Conservation (phyloP, 2,888 invertebrate genomes). For the Chymomyza amoena region DNA sequence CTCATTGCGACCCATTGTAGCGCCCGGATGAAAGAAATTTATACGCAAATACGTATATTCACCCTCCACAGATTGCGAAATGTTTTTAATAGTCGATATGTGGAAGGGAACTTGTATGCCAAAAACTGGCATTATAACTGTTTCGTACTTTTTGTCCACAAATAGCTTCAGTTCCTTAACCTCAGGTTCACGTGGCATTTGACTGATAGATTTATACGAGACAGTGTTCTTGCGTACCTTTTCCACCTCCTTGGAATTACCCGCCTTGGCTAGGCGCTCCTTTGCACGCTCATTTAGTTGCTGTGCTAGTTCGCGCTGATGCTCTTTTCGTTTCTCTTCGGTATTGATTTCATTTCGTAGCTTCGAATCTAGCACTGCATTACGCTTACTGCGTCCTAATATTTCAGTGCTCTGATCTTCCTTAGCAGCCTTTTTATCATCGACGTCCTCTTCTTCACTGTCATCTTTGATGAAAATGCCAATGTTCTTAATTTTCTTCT, state of each 20-base stretch:
- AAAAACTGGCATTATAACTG: slow-evolving; percentile 98
- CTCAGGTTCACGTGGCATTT: slow-evolving; percentile 96
- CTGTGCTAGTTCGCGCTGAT: slow-evolving; percentile 96
- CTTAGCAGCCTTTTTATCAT: slow-evolving; percentile 84
- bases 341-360: slow-evolving; percentile 95
- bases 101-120: slow-evolving; percentile 98
- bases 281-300: slow-evolving; percentile 95
- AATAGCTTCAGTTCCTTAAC: slow-evolving; percentile 95
- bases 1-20: slow-evolving; percentile 96
- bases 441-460: slow-evolving; percentile 90
- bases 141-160: slow-evolving; percentile 98
- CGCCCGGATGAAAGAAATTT: slow-evolving; percentile 99
- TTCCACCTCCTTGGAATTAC: slow-evolving; percentile 90
- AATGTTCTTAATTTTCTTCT: slow-evolving; percentile 96
- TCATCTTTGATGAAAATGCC: slow-evolving; percentile 96
- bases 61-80: slow-evolving; percentile 97
- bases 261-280: slow-evolving; percentile 93
- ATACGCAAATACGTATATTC: slow-evolving; percentile 98
- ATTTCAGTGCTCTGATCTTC: slow-evolving; percentile 80
- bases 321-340: slow-evolving; percentile 97
- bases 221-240: slow-evolving; percentile 96
- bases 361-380: slow-evolving; percentile 95
- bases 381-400: slow-evolving; percentile 86
- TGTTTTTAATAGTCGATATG: slow-evolving; percentile 99
- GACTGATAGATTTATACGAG: slow-evolving; percentile 94